Evolutionary conservation across 2,888 invertebrate genomes (phyloP), one percentile per base, ranked within the genome.

Genomic region (Conchocele bisecta): DNA sequence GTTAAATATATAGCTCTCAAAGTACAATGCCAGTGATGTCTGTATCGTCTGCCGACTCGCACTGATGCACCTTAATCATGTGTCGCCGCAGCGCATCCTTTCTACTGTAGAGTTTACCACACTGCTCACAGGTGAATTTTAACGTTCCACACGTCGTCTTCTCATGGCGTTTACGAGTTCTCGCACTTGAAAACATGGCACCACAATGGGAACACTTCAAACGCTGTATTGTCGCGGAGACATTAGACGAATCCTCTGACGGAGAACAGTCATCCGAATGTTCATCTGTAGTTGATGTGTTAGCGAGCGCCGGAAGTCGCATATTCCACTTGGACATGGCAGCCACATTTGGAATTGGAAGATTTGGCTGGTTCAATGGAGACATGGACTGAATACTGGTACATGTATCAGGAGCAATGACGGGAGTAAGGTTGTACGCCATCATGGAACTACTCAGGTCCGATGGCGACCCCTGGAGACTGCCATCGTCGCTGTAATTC

Each of bases 371-470:
- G 35, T 51, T 51, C 20, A 15, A 20, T 33, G 31, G 33, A 51
- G n/a, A 13, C 15, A 51, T 29, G 6, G n/a, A 13, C n/a, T n/a
- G n/a, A n/a, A n/a, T n/a, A n/a, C n/a, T n/a, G n/a, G n/a, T n/a
- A n/a, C n/a, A n/a, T n/a, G n/a, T n/a, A 7, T 22, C 51, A 2
- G 13, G n/a, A n/a, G 51, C 33, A 15, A 51, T 51, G 6, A 51
- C 35, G 35, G 31, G 51, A 20, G 33, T 31, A 20, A 51, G 33
- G 26, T 51, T 51, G 33, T 51, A 51, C 20, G 51, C 31, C 17
- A 51, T 51, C 51, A 51, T 51, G n/a, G 51, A 51, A 33, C 35
- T 51, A n/a, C 33, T 51, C 33, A 51, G 51, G 35, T 51, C 51
- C 9, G 51, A 31, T 2, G 51, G 51, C 3, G 51, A 51, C 15